Percentiles rank a stretch among this genome's conserved stretches.
These are phyloP conservation scores for Chelmon rostratus DNA, from an alignment of 2,797 vertebrate species.

Conservation along the genomic window DNA sequence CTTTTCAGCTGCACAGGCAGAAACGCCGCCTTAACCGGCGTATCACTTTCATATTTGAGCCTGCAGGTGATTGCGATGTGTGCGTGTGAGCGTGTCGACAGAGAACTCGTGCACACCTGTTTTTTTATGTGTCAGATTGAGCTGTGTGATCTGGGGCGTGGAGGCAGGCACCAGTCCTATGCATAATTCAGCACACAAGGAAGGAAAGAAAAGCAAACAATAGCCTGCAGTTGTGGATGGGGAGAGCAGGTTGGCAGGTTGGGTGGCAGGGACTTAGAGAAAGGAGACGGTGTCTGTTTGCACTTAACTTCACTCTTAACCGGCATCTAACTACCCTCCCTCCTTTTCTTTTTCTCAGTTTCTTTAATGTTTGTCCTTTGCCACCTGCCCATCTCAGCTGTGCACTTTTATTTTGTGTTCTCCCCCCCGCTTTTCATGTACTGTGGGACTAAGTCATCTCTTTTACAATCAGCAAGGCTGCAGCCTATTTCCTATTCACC, in stretches of 20 bases:
- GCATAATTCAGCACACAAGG: constrained; percentile 69
- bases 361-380: neutral
- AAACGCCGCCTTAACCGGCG: constrained; percentile 3
- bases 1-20: constrained; percentile 7
- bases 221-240: constrained; percentile 54
- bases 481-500: constrained; percentile 1
- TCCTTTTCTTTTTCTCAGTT: neutral
- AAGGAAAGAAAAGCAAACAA: constrained; percentile 62
- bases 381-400: neutral
- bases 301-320: constrained; percentile 24
- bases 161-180: constrained; percentile 45
- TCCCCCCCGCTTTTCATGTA: neutral
- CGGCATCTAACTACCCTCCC: neutral
- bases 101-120: constrained; percentile 17
- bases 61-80: neutral
- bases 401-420: neutral
- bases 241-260: constrained; percentile 53
- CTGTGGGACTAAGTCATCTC: constrained; percentile 6
- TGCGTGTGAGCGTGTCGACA: constrained; percentile 8
- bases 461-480: constrained; percentile 1
- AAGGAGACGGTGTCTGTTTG: neutral
- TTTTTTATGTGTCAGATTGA: constrained; percentile 57
- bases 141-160: constrained; percentile 54
- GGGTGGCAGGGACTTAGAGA: constrained; percentile 2
- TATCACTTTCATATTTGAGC: constrained; percentile 16